Conservation (phyloP, 2,113 vertebrate genomes). For the Oreotrochilus melanogaster region DNA sequence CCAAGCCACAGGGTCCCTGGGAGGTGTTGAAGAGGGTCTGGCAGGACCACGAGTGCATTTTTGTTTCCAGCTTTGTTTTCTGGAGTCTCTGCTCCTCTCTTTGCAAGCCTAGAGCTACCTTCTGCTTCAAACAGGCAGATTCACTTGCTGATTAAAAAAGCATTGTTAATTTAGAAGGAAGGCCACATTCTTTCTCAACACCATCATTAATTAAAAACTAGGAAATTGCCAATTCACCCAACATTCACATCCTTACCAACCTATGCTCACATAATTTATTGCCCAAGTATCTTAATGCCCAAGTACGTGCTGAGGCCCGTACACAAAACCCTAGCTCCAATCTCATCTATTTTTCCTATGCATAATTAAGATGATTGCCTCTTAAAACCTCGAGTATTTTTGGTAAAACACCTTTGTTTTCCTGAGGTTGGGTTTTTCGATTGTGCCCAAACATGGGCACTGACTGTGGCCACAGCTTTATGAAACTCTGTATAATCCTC, state of each 20-base stretch:
- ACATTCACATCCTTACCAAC: slow-evolving; percentile 58
- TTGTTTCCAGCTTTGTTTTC: not conserved
- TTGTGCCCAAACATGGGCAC: slow-evolving; percentile 40
- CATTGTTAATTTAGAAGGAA: slow-evolving; percentile 69
- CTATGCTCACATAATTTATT: slow-evolving; percentile 57
- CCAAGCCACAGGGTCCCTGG: not conserved
- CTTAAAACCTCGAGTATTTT: slow-evolving; percentile 59
- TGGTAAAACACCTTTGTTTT: slow-evolving; percentile 59
- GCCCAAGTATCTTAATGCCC: slow-evolving; percentile 54
- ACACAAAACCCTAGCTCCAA: slow-evolving; percentile 18
- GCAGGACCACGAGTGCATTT: not conserved
- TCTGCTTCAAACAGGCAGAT: slow-evolving; percentile 42
- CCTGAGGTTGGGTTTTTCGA: slow-evolving; percentile 20
- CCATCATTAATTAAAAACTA: slow-evolving; percentile 70
- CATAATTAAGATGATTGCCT: slow-evolving; percentile 65
- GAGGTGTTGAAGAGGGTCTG: not conserved
- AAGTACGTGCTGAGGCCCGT: slow-evolving; percentile 46
- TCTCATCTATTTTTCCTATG: slow-evolving; percentile 49
- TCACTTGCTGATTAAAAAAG: slow-evolving; percentile 55
- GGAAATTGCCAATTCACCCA: slow-evolving; percentile 70
- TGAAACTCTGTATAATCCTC: not conserved
- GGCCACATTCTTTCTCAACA: slow-evolving; percentile 67
- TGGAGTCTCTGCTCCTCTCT: not conserved
- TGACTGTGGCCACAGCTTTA: not conserved
- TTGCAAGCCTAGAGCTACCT: slow-evolving; percentile 58